Conservation (phyloP, 1,140 invertebrate species). For the Mercenaria mercenaria region DNA sequence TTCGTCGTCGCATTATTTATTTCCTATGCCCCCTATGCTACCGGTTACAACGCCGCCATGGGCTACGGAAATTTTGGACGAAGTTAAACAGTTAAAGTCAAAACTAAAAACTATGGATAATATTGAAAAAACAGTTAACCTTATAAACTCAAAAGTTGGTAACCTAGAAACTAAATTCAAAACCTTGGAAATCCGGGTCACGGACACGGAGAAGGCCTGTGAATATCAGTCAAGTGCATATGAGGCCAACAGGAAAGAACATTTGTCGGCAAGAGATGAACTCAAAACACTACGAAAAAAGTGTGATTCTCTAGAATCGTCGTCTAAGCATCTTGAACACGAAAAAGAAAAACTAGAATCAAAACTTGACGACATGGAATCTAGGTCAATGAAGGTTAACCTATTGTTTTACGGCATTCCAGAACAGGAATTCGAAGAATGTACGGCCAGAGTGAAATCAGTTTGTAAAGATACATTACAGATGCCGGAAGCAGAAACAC, state of each 20-base stretch:
- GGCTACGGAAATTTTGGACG: slow-evolving; percentile 11
- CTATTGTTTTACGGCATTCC: slow-evolving; percentile 13
- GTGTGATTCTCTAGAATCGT: neutral
- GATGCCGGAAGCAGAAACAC: neutral
- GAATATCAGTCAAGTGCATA: neutral
- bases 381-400: neutral
- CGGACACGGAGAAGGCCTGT: neutral
- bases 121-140: neutral
- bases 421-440: neutral
- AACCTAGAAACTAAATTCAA: slow-evolving; percentile 26
- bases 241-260: neutral
- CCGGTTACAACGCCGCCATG: neutral
- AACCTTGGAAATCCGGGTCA: neutral
- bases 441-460: neutral
- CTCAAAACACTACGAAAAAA: neutral
- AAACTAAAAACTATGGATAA: neutral
- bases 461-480: neutral
- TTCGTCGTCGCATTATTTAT: neutral
- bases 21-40: neutral
- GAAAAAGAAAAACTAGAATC: neutral
- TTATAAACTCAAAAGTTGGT: neutral
- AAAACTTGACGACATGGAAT: neutral
- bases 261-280: neutral
- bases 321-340: neutral
- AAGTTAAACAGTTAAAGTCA: neutral